Conservation (phyloP, 1,140 invertebrate species). For the Hylyphantes graminicola region DNA sequence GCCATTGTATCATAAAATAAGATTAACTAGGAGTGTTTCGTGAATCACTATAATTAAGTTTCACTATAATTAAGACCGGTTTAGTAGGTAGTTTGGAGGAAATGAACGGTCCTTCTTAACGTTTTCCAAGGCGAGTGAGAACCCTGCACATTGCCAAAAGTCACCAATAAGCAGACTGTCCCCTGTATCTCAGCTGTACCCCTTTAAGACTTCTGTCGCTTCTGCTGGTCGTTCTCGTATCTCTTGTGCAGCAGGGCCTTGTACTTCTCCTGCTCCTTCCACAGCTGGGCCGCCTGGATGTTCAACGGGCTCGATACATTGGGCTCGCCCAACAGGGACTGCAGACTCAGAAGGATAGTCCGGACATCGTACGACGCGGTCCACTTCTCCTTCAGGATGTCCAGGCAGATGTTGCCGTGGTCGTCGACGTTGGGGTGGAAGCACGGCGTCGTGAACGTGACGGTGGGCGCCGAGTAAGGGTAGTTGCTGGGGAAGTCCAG, state of each 20-base stretch:
- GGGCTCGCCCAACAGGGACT: conserved; percentile 93
- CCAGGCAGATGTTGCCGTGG: conserved; percentile 90
- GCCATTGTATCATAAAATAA: too few relatives aligned
- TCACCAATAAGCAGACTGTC: too few relatives aligned
- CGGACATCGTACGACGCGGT: conserved; percentile 94
- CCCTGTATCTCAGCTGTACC: too few relatives aligned
- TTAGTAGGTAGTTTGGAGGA: too few relatives aligned
- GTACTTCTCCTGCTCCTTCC: conserved; percentile 86
- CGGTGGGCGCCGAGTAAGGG: conserved; percentile 90
- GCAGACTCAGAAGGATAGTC: conserved; percentile 93
- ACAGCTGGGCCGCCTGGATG: conserved; percentile 88
- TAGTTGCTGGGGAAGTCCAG: conserved; percentile 95
- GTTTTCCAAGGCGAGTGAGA: too few relatives aligned
- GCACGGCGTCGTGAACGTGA: conserved; percentile 87
- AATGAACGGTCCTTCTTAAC: too few relatives aligned
- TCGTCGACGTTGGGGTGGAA: conserved; percentile 97
- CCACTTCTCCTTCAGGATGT: conserved; percentile 98
- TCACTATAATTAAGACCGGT: too few relatives aligned
- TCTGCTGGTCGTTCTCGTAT: conserved; percentile 47
- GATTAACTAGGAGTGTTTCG: too few relatives aligned
- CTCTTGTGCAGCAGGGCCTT: conserved; percentile 73
- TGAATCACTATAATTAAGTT: too few relatives aligned
- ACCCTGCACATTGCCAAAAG: too few relatives aligned
- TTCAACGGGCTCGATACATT: conserved; percentile 96
- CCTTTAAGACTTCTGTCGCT: conserved; percentile 2